Base-by-base conservation (phyloP, 2,888 invertebrate genomes). In the Leptopterna dolabrata region DNA sequence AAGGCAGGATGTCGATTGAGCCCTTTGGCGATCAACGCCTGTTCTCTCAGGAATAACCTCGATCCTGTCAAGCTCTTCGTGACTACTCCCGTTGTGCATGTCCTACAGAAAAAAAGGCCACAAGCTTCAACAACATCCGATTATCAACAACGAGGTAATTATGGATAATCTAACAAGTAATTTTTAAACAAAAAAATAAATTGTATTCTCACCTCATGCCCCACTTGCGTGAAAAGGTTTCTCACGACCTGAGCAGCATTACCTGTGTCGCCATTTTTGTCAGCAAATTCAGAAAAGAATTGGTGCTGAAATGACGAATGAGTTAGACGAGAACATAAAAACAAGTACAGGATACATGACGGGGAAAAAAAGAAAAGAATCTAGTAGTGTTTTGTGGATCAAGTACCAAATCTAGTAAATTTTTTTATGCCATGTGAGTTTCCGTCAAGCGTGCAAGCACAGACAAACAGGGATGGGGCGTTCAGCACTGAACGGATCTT, bases 1-100 rank as follows among this genome's bases (percentile, higher is more conserved):
- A 0, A 95, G 92, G 90, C 95, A 94, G 3, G 95, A 94, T 30
- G 95, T 94, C 88, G 95, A 95, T 90, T 94, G 94, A 2, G 95
- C 94, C 73, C 94, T 91, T 0, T 92, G 92, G 90, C 92, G 92
- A 82, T 89, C 88, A 19, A 43, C 87, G 24, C 63, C 89, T 36
- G 55, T 82, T 70, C 88, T 84, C 29, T 86, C 78, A 24, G 76
- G 80, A 55, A 55, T 76, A 71, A 80, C 76, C 19, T 89, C 89
- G 19, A 90, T 90, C 16, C 89, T 88, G 88, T 91, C 91, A 87
- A 92, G 89, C 84, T 91, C 92, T 87, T 92, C 91, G 76, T 91
- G 90, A 71, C 91, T 91, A 85, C 91, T 91, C 27, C 89, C 89
- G 47, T 91, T 88, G 47, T 90, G 90, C 24, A 80, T 43, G 47